Conservation (phyloP, 1,140 invertebrate genomes). For the Acyrthosiphon pisum region DNA sequence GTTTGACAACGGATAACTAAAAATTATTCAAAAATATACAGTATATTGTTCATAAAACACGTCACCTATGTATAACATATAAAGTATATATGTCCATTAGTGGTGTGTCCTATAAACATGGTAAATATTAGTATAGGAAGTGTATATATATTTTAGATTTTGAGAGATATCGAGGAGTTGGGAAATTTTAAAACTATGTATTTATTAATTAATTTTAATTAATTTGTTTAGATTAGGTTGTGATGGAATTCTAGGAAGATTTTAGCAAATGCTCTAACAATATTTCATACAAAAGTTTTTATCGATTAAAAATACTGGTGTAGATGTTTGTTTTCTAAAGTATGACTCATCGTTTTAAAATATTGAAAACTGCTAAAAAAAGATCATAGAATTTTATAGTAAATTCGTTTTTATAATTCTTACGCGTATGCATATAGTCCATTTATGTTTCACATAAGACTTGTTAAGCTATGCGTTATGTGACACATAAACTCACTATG, state of each 20-base stretch:
- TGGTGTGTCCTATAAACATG: too few relatives aligned
- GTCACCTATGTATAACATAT: not conserved
- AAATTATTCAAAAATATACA: slow-evolving; percentile 46
- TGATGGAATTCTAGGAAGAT: too few relatives aligned
- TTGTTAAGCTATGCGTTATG: too few relatives aligned
- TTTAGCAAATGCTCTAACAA: too few relatives aligned
- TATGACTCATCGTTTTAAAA: not conserved
- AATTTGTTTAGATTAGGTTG: too few relatives aligned
- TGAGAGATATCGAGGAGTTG: not conserved
- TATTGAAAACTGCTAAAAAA: not conserved
- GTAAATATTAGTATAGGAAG: too few relatives aligned
- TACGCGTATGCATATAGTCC: too few relatives aligned
- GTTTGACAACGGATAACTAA: slow-evolving; percentile 31
- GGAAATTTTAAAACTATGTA: not conserved
- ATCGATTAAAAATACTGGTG: not conserved
- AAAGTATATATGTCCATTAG: not conserved
- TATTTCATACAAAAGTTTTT: too few relatives aligned
- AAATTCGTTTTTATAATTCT: not conserved
- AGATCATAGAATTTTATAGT: not conserved
- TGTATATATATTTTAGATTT: not conserved
- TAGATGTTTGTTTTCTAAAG: too few relatives aligned
- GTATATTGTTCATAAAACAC: not conserved
- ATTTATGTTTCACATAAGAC: too few relatives aligned
- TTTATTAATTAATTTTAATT: too few relatives aligned
- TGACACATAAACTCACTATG: too few relatives aligned